Percentiles rank a stretch among this genome's conserved stretches.
Evolutionary conservation across 1,140 invertebrate genomes (phyloP).

Genomic region (Thereuonema tuberculata): DNA sequence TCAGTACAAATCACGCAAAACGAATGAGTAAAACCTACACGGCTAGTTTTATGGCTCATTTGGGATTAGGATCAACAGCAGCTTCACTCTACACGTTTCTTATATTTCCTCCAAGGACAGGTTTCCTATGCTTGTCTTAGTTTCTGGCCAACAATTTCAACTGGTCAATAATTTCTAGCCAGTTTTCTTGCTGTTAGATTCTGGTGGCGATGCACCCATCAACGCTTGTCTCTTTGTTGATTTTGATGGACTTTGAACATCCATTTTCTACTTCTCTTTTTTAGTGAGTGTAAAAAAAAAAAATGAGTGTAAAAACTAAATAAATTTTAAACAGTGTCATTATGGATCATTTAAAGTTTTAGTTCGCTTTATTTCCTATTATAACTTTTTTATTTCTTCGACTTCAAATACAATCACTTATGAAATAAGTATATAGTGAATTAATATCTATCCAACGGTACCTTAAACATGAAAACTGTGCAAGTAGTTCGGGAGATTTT

Average conservation of each 20-base stretch:
- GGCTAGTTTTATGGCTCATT: background rate
- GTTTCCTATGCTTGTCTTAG: background rate
- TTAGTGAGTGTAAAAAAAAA: no score
- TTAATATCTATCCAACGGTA: no score
- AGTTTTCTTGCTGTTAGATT: background rate
- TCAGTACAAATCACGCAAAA: background rate
- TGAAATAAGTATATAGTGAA: no score
- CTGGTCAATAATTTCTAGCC: background rate
- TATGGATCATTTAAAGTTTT: no score
- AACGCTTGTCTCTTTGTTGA: background rate
- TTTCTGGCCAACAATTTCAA: slow-evolving; percentile 4
- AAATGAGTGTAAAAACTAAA: no score
- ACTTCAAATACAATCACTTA: no score
- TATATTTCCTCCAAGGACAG: background rate
- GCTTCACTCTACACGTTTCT: background rate
- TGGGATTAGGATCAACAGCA: background rate
- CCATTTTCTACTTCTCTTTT: no score
- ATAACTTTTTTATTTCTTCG: no score
- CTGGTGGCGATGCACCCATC: background rate
- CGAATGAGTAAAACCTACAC: background rate
- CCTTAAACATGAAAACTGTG: no score
- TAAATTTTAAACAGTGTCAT: no score
- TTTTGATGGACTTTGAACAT: background rate
- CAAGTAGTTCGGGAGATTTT: background rate
- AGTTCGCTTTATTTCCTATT: no score